phyloP scores from a whole-genome alignment of 2,797 vertebrate genomes.

The Halcyon badia region DNA sequence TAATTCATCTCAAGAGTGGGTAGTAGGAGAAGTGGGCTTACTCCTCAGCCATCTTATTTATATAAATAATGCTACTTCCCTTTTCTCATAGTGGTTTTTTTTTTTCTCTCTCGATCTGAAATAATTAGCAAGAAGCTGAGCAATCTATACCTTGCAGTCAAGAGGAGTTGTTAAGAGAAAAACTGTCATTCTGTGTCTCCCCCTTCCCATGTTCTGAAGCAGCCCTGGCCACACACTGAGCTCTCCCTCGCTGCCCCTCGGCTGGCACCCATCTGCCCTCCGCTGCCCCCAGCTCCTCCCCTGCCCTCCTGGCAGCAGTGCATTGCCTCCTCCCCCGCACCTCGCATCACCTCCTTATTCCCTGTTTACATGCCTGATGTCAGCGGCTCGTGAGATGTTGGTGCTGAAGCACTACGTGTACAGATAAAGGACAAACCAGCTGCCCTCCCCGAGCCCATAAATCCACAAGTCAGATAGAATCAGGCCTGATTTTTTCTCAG shows the following conservation, averaged over 20 bases:
- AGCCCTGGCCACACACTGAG: not conserved
- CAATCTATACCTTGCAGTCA: not conserved
- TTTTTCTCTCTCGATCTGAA: not conserved
- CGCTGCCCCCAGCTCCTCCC: fast-evolving
- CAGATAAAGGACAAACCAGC: not conserved
- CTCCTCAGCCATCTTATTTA: not conserved
- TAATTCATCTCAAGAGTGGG: not conserved
- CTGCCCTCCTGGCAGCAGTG: not conserved
- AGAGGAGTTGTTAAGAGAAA: not conserved
- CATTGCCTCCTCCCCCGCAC: not conserved
- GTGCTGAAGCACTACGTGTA: not conserved
- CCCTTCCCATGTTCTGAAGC: not conserved
- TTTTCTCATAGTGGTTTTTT: not conserved
- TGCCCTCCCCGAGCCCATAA: not conserved
- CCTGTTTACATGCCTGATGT: not conserved
- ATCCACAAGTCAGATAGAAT: not conserved
- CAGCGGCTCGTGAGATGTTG: not conserved
- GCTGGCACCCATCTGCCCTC: too few relatives aligned
- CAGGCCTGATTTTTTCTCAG: conserved; percentile 14
- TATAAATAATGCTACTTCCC: not conserved
- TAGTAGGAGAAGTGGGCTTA: conserved; percentile 17
- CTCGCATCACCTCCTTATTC: not conserved
- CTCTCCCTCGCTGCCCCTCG: fast-evolving
- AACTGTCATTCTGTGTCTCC: not conserved
- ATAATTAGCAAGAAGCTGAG: not conserved